Conservation (phyloP, 2,113 vertebrate species). For the Gadus macrocephalus region DNA sequence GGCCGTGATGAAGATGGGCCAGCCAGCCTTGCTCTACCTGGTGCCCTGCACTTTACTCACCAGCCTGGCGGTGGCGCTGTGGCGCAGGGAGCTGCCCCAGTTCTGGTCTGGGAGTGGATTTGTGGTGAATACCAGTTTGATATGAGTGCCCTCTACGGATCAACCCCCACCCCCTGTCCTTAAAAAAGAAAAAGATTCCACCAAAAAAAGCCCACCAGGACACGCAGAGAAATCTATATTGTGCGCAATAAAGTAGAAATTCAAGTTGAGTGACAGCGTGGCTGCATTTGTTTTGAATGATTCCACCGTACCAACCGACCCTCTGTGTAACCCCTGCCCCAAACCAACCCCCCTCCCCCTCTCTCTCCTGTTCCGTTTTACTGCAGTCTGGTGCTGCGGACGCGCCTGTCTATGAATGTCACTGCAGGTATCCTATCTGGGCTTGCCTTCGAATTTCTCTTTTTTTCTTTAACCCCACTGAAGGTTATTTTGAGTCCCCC, state of each 20-base stretch:
- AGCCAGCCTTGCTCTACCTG: slow-evolving; percentile 93
- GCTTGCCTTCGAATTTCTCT: slow-evolving; percentile 28
- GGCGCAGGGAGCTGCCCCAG: slow-evolving; percentile 85
- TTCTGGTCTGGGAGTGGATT: slow-evolving; percentile 98
- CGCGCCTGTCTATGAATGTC: slow-evolving; percentile 56
- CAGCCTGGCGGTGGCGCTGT: slow-evolving; percentile 85
- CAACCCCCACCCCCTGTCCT: background rate
- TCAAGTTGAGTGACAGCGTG: slow-evolving; percentile 82
- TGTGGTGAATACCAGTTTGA: slow-evolving; percentile 99
- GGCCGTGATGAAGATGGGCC: slow-evolving; percentile 91
- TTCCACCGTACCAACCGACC: slow-evolving; percentile 46
- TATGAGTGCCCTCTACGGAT: slow-evolving; percentile 81
- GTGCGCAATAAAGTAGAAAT: slow-evolving; percentile 75
- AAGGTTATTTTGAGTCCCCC: background rate
- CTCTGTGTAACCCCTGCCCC: slow-evolving; percentile 43
- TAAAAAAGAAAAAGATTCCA: slow-evolving; percentile 23
- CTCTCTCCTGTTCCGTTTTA: slow-evolving; percentile 49
- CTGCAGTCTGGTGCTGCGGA: slow-evolving; percentile 52
- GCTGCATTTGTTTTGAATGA: slow-evolving; percentile 34
- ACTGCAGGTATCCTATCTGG: slow-evolving; percentile 49
- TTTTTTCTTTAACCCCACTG: slow-evolving; percentile 16
- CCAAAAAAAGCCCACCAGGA: slow-evolving; percentile 30
- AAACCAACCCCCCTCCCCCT: slow-evolving; percentile 39
- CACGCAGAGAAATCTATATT: slow-evolving; percentile 68
- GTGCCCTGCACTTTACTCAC: slow-evolving; percentile 94